phyloP scores from a whole-genome alignment of 2,888 invertebrate species.

The Caenorhabditis virilis region DNA sequence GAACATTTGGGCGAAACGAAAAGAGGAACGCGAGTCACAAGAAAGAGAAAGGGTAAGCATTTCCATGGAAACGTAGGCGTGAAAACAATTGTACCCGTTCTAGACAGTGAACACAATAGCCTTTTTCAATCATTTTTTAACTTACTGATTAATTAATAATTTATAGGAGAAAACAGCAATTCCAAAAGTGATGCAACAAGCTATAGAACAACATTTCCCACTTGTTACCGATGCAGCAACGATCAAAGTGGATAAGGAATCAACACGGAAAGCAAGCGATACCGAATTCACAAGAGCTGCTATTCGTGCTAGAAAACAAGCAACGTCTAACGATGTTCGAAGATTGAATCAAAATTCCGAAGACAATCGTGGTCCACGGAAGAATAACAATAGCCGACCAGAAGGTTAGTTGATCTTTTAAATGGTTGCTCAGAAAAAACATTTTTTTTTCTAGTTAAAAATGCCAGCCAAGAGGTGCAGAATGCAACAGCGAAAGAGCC shows the following conservation, averaged over 20 bases:
- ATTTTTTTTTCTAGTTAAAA: no score
- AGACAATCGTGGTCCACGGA: background rate
- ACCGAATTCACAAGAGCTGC: conserved; percentile 47
- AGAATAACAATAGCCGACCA: background rate
- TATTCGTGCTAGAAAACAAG: conserved; percentile 43
- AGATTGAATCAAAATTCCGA: conserved; percentile 11
- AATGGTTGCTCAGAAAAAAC: no score
- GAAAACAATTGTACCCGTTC: background rate
- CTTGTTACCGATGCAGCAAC: conserved; percentile 41
- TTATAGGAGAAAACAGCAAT: conserved; percentile 24
- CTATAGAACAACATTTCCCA: conserved; percentile 55
- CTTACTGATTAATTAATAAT: background rate
- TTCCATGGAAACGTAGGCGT: background rate
- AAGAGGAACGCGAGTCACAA: conserved; percentile 57
- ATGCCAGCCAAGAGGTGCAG: no score
- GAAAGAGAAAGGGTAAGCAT: conserved; percentile 50
- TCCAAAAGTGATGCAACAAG: conserved; percentile 39
- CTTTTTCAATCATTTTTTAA: background rate
- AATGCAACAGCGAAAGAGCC: conserved; percentile 1
- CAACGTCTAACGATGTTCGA: conserved; percentile 49
- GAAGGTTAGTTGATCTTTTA: no score
- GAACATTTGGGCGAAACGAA: conserved; percentile 66
- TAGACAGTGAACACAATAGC: background rate
- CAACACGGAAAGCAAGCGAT: conserved; percentile 40
- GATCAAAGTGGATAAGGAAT: conserved; percentile 52